Base-by-base conservation (phyloP, 2,888 invertebrate species). In the Drosophila ustulata region DNA sequence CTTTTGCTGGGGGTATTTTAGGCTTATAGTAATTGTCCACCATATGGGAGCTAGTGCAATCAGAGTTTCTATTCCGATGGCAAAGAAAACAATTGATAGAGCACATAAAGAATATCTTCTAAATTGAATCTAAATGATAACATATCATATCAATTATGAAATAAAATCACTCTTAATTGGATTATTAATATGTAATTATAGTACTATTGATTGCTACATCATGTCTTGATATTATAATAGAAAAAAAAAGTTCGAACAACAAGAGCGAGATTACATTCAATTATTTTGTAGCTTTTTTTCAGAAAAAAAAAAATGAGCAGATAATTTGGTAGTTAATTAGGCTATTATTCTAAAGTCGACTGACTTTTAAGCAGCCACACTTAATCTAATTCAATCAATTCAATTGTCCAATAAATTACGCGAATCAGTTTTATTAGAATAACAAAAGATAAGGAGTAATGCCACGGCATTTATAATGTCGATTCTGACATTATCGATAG, bases 381-480 rank as follows among this genome's bases (percentile, higher is more conserved):
- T 11, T 37, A 32, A 64, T 43, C 32, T 7, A 26, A 32, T 43
- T 49, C 32, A 63, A 63, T 46, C 25, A 61, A 55, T 43, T 66
- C n/a, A 46, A 52, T 55, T 5, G 51, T 3, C 32, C n/a, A 32
- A 75, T 76, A 75, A 77, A 75, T 77, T 57, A 53, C 11, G 23
- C 41, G 37, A 62, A 47, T 64, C 56, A 57, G 25, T 47, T 49
- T 39, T 45, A 37, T 6, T 4, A 9, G 25, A 43, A 55, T 51
- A 71, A 55, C 43, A 72, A 26, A 26, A 13, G 75, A 75, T 75
- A 72, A 75, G 77, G 41, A 0, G 4, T 62, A 61, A 67, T 61
- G 28, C 39, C 11, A 28, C 6, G 26, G 49, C 58, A 55, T 77
- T 69, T 69, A 65, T 51, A 73, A 59, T 58, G 59, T 51, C 41